Conservation (phyloP, 1,140 invertebrate species). For the Camponotus pennsylvanicus region DNA sequence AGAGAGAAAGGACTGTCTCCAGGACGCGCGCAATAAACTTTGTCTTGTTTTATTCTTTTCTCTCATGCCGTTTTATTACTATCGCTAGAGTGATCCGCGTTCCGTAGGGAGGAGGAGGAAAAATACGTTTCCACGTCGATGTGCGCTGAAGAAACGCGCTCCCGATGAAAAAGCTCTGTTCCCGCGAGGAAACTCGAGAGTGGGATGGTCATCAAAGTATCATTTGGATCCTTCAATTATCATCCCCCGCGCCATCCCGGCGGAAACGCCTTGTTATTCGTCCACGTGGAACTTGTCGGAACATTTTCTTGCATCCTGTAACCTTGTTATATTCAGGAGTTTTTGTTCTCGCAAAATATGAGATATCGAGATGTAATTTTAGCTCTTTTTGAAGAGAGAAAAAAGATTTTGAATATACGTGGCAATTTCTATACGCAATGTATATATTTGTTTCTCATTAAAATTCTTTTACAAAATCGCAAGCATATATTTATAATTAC, state of each 20-base stretch:
- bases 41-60: constrained; percentile 7
- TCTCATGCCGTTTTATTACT: constrained; percentile 32
- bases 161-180: constrained; percentile 17
- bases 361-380: neutral
- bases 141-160: neutral
- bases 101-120: neutral
- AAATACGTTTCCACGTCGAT: constrained; percentile 38
- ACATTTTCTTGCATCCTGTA: neutral
- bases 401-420: neutral
- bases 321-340: neutral
- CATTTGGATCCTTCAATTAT: constrained; percentile 56
- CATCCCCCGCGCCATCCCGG: neutral
- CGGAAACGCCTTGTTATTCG: constrained; percentile 6
- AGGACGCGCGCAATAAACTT: constrained; percentile 16
- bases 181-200: constrained; percentile 4
- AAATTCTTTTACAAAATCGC: neutral
- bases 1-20: neutral
- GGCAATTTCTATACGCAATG: neutral
- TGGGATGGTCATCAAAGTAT: constrained; percentile 47
- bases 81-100: neutral
- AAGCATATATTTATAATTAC: neutral
- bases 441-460: neutral
- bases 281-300: neutral
- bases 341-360: neutral
- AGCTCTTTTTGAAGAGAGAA: neutral